These are phyloP conservation scores for Drosophila pseudoananassae DNA, from an alignment of 1,140 invertebrate species.

Conservation along the genomic window DNA sequence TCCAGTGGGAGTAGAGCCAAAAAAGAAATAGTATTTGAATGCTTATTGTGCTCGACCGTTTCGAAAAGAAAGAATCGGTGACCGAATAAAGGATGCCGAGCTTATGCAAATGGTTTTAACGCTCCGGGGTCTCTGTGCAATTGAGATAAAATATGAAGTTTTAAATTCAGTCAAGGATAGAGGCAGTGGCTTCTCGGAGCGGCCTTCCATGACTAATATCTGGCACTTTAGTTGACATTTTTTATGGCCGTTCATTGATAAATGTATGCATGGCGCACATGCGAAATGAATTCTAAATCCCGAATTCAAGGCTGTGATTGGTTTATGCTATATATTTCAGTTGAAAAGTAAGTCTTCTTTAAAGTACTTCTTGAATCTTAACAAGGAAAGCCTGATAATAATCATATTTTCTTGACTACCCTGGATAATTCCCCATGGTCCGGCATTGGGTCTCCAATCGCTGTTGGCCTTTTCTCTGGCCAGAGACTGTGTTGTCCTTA, in stretches of 20 bases:
- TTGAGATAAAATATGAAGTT: slow-evolving; percentile 40
- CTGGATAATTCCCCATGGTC: slow-evolving; percentile 15
- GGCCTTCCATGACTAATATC: slow-evolving; percentile 21
- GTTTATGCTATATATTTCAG: neutral
- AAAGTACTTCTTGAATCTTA: neutral
- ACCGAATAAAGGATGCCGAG: slow-evolving; percentile 28
- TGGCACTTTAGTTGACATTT: slow-evolving; percentile 9
- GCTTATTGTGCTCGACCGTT: slow-evolving; percentile 25
- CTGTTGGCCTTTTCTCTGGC: slow-evolving; percentile 2
- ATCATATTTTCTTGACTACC: slow-evolving; percentile 9
- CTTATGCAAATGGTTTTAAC: slow-evolving; percentile 44
- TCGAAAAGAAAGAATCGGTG: slow-evolving; percentile 10
- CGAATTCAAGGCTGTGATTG: neutral
- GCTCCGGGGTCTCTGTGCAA: slow-evolving; percentile 13
- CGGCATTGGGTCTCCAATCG: neutral
- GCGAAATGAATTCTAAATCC: neutral
- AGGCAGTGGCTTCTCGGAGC: neutral
- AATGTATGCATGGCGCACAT: neutral
- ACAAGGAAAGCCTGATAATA: slow-evolving; percentile 4
- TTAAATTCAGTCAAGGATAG: slow-evolving; percentile 12
- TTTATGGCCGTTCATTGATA: slow-evolving; percentile 5
- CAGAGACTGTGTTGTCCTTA: slow-evolving; percentile 41
- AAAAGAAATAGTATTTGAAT: slow-evolving; percentile 17
- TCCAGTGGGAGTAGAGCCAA: slow-evolving; percentile 20
- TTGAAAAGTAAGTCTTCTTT: neutral